Conservation (phyloP, 2,888 invertebrate species). For the Candidula unifasciata region DNA sequence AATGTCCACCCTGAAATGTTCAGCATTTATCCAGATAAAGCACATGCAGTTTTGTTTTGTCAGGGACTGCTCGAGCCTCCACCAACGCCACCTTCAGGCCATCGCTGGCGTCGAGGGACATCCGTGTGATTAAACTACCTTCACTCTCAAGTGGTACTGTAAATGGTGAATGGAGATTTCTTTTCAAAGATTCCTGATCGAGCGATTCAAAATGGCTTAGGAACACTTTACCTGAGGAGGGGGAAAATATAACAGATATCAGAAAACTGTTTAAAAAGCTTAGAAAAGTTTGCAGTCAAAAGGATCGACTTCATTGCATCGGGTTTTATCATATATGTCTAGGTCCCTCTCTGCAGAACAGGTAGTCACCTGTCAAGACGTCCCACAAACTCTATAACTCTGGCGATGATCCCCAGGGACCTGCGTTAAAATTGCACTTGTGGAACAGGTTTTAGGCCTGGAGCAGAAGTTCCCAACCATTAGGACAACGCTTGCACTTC, state of each 20-base stretch:
- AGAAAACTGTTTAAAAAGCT: too few species aligned
- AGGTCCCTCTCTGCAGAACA: too few species aligned
- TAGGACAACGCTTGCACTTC: too few species aligned
- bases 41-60: not conserved
- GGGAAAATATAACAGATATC: not conserved
- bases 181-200: conserved; percentile 9
- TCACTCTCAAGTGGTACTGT: not conserved
- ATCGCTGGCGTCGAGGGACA: not conserved
- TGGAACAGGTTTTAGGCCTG: too few species aligned
- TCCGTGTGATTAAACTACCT: not conserved
- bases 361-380: too few species aligned
- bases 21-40: not conserved
- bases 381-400: too few species aligned
- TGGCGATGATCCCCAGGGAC: too few species aligned
- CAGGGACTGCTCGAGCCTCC: not conserved
- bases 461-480: too few species aligned
- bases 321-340: too few species aligned
- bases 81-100: not conserved
- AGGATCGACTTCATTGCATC: too few species aligned
- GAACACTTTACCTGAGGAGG: not conserved
- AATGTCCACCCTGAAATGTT: not conserved
- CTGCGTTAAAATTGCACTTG: too few species aligned
- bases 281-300: too few species aligned
- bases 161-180: not conserved
- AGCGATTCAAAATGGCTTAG: conserved; percentile 16